phyloP scores from a whole-genome alignment of 1,140 invertebrate genomes.

The Aradophagus sp. region DNA sequence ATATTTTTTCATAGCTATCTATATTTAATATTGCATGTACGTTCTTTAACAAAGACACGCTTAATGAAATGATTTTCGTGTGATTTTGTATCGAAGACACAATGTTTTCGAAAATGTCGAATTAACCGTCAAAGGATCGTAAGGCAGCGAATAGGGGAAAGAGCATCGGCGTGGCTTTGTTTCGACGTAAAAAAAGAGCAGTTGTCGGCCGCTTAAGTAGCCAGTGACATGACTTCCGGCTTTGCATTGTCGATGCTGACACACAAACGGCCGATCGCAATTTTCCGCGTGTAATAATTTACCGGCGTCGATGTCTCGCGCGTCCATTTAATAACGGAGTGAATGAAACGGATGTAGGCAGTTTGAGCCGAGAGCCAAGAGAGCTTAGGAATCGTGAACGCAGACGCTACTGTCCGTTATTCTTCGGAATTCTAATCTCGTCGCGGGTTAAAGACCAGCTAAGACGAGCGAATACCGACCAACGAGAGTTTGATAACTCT shows the following conservation, averaged over 20 bases:
- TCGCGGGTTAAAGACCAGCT: constrained; percentile 44
- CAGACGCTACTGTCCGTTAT: constrained; percentile 41
- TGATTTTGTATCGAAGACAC: too few species aligned
- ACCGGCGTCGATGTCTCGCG: constrained; percentile 49
- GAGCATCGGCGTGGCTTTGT: too few species aligned
- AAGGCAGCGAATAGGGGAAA: too few species aligned
- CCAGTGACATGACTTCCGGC: constrained; percentile 46
- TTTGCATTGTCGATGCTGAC: constrained; percentile 49
- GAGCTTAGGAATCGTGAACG: constrained; percentile 40
- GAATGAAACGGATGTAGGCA: constrained; percentile 55
- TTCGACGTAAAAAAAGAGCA: constrained; percentile 8
- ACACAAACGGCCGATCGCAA: constrained; percentile 50
- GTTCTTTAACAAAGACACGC: too few species aligned
- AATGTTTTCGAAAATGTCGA: too few species aligned
- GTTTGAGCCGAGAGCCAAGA: constrained; percentile 45
- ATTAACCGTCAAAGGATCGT: too few species aligned
- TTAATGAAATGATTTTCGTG: too few species aligned
- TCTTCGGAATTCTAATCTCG: constrained; percentile 52
- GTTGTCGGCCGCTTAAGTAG: constrained; percentile 31
- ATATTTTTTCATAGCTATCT: too few species aligned
- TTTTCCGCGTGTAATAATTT: constrained; percentile 55
- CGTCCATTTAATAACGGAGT: constrained; percentile 49
- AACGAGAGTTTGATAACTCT: constrained; percentile 2
- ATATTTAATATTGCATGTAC: too few species aligned
- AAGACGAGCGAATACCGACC: constrained; percentile 20